Conservation (phyloP, 2,797 vertebrate species). For the Helicolenus hilgendorfi region DNA sequence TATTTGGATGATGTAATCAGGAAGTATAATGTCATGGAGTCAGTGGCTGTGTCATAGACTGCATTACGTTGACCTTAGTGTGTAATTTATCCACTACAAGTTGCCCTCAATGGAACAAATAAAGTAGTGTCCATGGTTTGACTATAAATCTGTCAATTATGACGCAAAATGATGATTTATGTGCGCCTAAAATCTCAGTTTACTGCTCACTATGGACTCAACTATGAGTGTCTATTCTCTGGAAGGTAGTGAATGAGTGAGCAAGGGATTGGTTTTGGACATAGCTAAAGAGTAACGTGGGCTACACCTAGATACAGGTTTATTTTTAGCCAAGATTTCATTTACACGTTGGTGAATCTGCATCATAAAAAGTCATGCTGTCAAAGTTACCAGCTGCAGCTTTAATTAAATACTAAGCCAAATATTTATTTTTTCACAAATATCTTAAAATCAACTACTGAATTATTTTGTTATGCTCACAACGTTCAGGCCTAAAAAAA, state of each 20-base stretch:
- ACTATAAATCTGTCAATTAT: not conserved
- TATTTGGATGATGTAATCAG: not conserved
- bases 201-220: too few relatives aligned
- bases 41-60: not conserved
- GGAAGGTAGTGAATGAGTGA: not conserved
- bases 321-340: not conserved
- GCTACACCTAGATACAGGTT: not conserved
- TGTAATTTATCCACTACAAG: not conserved
- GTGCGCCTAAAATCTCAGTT: too few relatives aligned
- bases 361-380: not conserved
- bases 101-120: not conserved
- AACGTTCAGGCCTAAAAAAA: not conserved
- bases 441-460: not conserved
- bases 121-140: not conserved
- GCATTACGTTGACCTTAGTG: not conserved
- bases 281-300: not conserved
- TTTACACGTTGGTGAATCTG: not conserved
- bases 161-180: not conserved
- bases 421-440: too few relatives aligned
- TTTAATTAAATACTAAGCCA: not conserved
- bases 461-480: not conserved
- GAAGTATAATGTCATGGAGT: not conserved
- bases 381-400: too few relatives aligned
- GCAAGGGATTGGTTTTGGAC: not conserved
- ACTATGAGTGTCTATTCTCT: too few relatives aligned